These are phyloP conservation scores for Ceramica pisi DNA, from an alignment of 2,888 invertebrate genomes.

Conservation along the genomic window DNA sequence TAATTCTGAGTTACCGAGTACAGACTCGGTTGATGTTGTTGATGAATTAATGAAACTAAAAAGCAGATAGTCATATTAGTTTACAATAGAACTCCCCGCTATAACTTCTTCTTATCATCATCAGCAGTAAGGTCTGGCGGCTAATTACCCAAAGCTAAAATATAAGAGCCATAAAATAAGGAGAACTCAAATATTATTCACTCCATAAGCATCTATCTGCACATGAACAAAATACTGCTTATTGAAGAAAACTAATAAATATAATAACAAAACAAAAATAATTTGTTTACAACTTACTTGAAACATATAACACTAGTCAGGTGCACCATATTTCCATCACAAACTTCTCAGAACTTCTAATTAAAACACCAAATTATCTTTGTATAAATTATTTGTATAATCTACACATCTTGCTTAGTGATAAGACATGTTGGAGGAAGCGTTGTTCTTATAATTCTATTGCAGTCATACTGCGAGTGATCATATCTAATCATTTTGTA, in stretches of 20 bases:
- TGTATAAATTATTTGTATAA: conserved; percentile 36
- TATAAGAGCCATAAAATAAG: not conserved
- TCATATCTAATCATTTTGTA: conserved; percentile 76
- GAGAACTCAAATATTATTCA: not conserved
- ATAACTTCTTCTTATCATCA: no score
- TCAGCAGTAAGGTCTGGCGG: no score
- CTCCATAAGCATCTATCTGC: not conserved
- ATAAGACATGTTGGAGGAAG: conserved; percentile 56
- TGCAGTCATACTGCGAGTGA: conserved; percentile 52
- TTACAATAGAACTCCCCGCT: not conserved
- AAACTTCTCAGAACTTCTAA: conserved; percentile 23
- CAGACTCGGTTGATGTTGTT: not conserved
- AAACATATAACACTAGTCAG: conserved; percentile 57
- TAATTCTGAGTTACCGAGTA: no score
- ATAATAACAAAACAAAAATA: not conserved
- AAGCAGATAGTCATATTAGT: not conserved
- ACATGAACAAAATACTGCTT: not conserved
- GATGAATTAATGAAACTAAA: not conserved
- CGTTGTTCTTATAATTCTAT: conserved; percentile 57
- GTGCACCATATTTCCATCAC: conserved; percentile 51
- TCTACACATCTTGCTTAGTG: conserved; percentile 35
- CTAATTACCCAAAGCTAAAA: not conserved
- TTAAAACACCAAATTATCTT: conserved; percentile 50
- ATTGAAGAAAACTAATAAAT: no score
- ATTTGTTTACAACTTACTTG: conserved; percentile 53